Evolutionary conservation across 2,888 invertebrate genomes (phyloP), one percentile per base, ranked within the genome.

Genomic region (Hypena proboscidalis): DNA sequence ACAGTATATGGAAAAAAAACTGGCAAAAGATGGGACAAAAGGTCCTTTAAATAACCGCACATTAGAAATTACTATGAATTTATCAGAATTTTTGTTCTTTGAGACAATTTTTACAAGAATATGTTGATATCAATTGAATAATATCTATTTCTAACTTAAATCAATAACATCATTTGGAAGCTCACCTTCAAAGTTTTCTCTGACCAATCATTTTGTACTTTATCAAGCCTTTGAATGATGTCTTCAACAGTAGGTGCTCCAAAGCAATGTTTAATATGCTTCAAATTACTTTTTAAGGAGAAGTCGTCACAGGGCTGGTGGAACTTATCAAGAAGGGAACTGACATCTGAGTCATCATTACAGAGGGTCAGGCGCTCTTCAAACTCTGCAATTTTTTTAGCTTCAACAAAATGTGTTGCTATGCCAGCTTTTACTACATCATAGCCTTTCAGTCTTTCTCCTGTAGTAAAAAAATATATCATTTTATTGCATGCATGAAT

Each of bases 341-440:
- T 82, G n/a, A 95, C 79, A 48, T 93, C 92, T 1, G 77, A 66
- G 1, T 91, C 87, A 41, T 82, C 91, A 1, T 77, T 65, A 63
- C 92, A 89, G 13, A 92, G 75, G 6, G 85, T 83, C 6, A 96
- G 70, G 2, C 97, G 84, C 22, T 92, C 85, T 74, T 95, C 94
- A 14, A 97, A 81, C 38, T 93, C 92, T 14, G 90, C 85, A 0
- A 97, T 73, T 57, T 94, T 91, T 34, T 92, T 86, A 66, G 94
- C 94, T 4, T 94, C 91, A 10, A 95, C 92, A 73, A 92, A 98
- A 83, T 99, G 99, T 2, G 99, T 99, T 0, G 98, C 98, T 45
- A 99, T 93, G 1, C 99, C 98, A 1, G 97, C 94, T 75, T 95
- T 95, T 0, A 95, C 90, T 2, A 97, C 95, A 80, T 99, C 98